Conservation (phyloP, 1,140 invertebrate genomes). For the Euwallacea fornicatus region DNA sequence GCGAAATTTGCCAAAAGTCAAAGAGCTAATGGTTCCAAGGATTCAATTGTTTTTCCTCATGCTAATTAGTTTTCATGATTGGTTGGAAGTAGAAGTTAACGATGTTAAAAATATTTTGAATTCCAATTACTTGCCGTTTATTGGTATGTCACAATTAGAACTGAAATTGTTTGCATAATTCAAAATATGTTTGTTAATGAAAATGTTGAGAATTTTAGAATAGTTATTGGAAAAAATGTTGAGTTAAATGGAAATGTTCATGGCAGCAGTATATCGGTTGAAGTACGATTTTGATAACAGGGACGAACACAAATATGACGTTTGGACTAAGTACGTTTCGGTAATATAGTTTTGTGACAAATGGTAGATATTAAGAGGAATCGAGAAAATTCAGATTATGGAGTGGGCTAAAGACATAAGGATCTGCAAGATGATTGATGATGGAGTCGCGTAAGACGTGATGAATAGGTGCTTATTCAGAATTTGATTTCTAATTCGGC, state of each 20-base stretch:
- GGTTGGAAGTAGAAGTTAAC: slow-evolving; percentile 62
- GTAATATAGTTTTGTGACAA: slow-evolving; percentile 72
- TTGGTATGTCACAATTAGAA: slow-evolving; percentile 57
- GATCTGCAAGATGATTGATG: slow-evolving; percentile 71
- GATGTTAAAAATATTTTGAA: slow-evolving; percentile 65
- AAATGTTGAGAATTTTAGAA: too few relatives aligned
- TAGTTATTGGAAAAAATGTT: too few relatives aligned
- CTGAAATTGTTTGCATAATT: background rate
- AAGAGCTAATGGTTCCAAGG: slow-evolving; percentile 71
- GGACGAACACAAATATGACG: slow-evolving; percentile 57
- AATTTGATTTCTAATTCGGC: slow-evolving; percentile 3
- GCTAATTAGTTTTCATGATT: slow-evolving; percentile 70
- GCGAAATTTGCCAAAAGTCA: slow-evolving; percentile 60
- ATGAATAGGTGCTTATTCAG: background rate
- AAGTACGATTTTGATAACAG: slow-evolving; percentile 66
- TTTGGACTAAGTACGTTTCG: slow-evolving; percentile 71
- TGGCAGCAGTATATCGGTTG: slow-evolving; percentile 74
- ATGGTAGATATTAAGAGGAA: slow-evolving; percentile 70
- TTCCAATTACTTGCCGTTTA: slow-evolving; percentile 70
- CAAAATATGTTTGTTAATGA: slow-evolving; percentile 28
- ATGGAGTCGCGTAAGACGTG: slow-evolving; percentile 65
- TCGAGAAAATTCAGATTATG: slow-evolving; percentile 69
- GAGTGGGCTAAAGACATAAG: slow-evolving; percentile 65
- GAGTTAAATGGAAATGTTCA: slow-evolving; percentile 76
- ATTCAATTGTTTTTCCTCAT: slow-evolving; percentile 72